Evolutionary conservation across 2,113 vertebrate genomes (phyloP).

Genomic region (Etheostoma spectabile): DNA sequence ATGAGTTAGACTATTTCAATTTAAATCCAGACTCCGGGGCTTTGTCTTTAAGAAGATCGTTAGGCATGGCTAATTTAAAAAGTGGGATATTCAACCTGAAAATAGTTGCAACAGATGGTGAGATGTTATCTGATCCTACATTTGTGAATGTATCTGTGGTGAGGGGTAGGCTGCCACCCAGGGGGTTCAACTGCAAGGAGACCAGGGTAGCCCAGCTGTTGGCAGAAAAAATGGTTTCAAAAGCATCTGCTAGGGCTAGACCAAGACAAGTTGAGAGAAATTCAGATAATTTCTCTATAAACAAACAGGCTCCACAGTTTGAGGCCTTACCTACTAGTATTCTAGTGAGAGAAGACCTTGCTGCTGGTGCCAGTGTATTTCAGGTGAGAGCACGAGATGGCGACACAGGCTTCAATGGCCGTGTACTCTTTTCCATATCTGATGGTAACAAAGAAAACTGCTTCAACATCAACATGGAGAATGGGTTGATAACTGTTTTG

Average conservation of each 20-base stretch:
- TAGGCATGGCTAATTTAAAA: constrained; percentile 86
- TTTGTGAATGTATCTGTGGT: constrained; percentile 95
- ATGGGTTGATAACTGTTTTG: constrained; percentile 89
- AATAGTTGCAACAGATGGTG: constrained; percentile 93
- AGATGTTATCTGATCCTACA: constrained; percentile 92
- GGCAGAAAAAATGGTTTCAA: constrained; percentile 93
- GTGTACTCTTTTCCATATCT: constrained; percentile 92
- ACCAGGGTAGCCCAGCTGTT: constrained; percentile 92
- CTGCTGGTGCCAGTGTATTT: constrained; percentile 87
- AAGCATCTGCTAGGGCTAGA: constrained; percentile 89
- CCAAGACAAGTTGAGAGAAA: constrained; percentile 87
- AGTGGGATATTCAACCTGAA: constrained; percentile 90
- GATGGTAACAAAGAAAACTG: constrained; percentile 93
- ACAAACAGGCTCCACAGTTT: constrained; percentile 94
- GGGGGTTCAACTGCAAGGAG: constrained; percentile 92
- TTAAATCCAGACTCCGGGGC: constrained; percentile 94
- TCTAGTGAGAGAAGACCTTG: constrained; percentile 91
- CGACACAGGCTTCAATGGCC: constrained; percentile 94
- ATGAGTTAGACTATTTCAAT: constrained; percentile 93
- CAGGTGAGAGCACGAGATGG: constrained; percentile 91
- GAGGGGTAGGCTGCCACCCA: constrained; percentile 88
- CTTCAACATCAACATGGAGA: constrained; percentile 93
- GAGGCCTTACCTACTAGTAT: constrained; percentile 94
- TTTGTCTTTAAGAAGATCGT: constrained; percentile 89
- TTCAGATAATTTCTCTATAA: constrained; percentile 91